Base-by-base conservation (phyloP, 1,140 invertebrate genomes). In the Eupristina koningsbergeri region DNA sequence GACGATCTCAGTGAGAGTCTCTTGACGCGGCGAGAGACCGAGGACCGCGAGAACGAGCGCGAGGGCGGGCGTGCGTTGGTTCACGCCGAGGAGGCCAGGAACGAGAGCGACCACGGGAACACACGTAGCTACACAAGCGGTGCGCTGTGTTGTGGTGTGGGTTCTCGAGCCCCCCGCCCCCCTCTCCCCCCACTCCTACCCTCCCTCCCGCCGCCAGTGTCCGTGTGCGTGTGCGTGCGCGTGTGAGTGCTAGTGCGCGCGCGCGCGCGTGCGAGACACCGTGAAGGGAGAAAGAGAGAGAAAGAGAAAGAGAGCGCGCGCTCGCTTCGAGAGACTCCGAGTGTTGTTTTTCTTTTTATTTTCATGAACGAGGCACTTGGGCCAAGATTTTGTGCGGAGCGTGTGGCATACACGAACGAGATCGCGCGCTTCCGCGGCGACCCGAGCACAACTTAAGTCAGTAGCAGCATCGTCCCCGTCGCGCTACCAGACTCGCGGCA, bases 281-380 rank as follows among this genome's bases (percentile, higher is more conserved):
- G 78, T 58, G 31, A 73, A 71, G 36, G 50, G 19, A 58, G 17
- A 39, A 63, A 58, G 53, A 74, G 29, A 74, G 31, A 81, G 69
- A 74, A 53, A 39, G 69, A 73, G 50, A 31, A 36, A 45, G 76
- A 58, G 79, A 41, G 34, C 63, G 69, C 63, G 69, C 78, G 41
- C 36, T 45, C 47, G 53, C 69, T 34, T 45, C 61, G 36, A 41
- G 58, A 76, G 47, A 50, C 67, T 73, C 79, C n/a, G 26, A 74
- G n/a, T 81, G 80, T 81, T 81, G 80, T 81, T 81, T 81, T 81
- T 81, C 53, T 81, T 81, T 75, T 81, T 81, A 81, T 81, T 81
- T 81, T 81, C 80, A 73, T 75, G 71, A 75, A 74, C 80, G 71
- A 81, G 41, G 80, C 67, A 73, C 71, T 81, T 81, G 39, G 71